These are phyloP conservation scores for Corythornis vintsioides DNA, from an alignment of 2,113 vertebrate species.

Conservation along the genomic window DNA sequence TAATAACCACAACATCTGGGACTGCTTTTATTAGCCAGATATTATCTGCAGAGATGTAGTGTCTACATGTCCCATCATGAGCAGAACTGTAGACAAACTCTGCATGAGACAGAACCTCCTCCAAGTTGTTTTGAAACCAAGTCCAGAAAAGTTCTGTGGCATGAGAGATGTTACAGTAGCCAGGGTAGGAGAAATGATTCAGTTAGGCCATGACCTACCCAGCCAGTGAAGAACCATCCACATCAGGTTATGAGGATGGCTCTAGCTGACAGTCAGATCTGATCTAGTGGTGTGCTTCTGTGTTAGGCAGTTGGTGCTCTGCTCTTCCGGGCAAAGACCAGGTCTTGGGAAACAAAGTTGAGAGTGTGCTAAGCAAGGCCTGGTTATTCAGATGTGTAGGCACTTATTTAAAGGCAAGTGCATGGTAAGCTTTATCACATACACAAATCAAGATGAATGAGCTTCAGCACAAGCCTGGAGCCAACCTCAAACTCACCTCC, in stretches of 20 bases:
- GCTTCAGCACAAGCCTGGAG: neutral
- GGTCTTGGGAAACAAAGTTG: neutral
- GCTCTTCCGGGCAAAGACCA: neutral
- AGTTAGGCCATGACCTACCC: neutral
- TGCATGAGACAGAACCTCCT: neutral
- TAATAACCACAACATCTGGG: neutral
- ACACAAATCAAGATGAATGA: neutral
- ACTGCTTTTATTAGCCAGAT: neutral
- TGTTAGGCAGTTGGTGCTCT: neutral
- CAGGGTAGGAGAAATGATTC: neutral
- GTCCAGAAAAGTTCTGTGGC: neutral
- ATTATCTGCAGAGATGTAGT: neutral
- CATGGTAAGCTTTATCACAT: neutral
- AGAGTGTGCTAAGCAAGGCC: neutral
- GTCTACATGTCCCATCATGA: neutral
- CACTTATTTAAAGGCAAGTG: neutral
- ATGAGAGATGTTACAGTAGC: neutral
- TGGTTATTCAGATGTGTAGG: accelerated
- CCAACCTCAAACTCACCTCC: neutral
- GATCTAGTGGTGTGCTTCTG: neutral
- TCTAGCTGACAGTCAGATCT: neutral
- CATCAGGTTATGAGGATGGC: neutral
- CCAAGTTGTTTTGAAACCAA: neutral
- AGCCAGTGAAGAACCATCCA: neutral
- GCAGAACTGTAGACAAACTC: neutral